These are phyloP conservation scores for Timema podura DNA, from an alignment of 2,888 invertebrate genomes.

Conservation along the genomic window DNA sequence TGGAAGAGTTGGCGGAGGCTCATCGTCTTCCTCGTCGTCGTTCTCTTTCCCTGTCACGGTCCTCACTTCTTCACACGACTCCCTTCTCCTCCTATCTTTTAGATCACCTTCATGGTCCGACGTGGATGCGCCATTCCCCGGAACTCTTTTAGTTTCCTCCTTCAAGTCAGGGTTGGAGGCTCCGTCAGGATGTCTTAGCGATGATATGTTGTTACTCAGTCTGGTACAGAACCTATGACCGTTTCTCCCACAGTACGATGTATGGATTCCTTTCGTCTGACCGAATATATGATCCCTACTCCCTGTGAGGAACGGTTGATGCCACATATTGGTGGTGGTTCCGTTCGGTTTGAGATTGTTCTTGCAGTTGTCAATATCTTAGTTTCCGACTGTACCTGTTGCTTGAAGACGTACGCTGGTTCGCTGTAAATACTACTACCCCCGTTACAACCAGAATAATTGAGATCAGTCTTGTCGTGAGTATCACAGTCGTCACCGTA, in stretches of 20 bases:
- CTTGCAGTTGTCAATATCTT: constrained; percentile 71
- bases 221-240: constrained; percentile 2
- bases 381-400: constrained; percentile 45
- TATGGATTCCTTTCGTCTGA: neutral
- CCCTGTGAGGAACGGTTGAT: neutral
- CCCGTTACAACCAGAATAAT: constrained; percentile 38
- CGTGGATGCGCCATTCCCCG: constrained; percentile 59
- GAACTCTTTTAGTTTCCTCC: constrained; percentile 58
- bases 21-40: constrained; percentile 34
- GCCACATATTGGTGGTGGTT: neutral
- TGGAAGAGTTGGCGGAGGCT: constrained; percentile 22
- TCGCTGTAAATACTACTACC: constrained; percentile 84
- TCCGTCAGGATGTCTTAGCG: constrained; percentile 82
- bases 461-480: constrained; percentile 12
- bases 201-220: constrained; percentile 53
- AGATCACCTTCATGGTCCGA: constrained; percentile 53
- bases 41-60: constrained; percentile 46
- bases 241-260: neutral
- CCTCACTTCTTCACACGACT: constrained; percentile 26
- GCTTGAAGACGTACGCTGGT: constrained; percentile 58
- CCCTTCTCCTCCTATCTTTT: neutral
- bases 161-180: constrained; percentile 88
- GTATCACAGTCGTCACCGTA: constrained; percentile 47
- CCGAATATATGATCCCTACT: neutral
- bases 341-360: neutral